phyloP scores from a whole-genome alignment of 2,113 vertebrate species.

The Leuciscus idus region DNA sequence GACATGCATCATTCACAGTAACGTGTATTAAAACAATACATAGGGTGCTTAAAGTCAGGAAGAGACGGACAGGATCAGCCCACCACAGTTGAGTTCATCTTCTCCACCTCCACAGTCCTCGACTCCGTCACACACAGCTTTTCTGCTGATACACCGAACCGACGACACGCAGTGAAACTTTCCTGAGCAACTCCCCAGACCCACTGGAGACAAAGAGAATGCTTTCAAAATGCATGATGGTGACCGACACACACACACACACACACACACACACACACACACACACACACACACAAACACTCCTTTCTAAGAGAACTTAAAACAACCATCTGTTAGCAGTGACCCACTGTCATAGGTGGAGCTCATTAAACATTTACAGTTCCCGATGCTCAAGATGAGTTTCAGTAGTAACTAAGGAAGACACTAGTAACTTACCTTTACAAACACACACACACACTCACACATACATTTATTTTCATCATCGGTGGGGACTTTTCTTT shows the following conservation, averaged over 20 bases:
- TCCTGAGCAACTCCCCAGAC: conserved; percentile 60
- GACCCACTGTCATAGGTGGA: conserved; percentile 3
- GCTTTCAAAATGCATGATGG: background rate
- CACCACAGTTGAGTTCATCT: conserved; percentile 66
- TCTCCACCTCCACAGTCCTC: conserved; percentile 60
- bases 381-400: conserved; percentile 30
- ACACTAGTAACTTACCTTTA: background rate
- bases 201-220: conserved; percentile 48
- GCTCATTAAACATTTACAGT: conserved; percentile 50
- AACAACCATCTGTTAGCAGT: conserved; percentile 1
- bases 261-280: conserved; percentile 5
- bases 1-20: background rate
- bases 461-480: background rate
- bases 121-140: conserved; percentile 61
- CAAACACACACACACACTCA: conserved; percentile 15
- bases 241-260: background rate
- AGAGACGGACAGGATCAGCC: conserved; percentile 17
- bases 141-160: conserved; percentile 54
- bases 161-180: conserved; percentile 62
- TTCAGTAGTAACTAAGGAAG: conserved; percentile 12
- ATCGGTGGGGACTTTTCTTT: background rate
- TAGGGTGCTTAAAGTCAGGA: background rate
- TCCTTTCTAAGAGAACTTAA: background rate
- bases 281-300: conserved; percentile 13
- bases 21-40: background rate